Conservation (phyloP, 2,113 vertebrate species). For the Lophochroa leadbeateri region DNA sequence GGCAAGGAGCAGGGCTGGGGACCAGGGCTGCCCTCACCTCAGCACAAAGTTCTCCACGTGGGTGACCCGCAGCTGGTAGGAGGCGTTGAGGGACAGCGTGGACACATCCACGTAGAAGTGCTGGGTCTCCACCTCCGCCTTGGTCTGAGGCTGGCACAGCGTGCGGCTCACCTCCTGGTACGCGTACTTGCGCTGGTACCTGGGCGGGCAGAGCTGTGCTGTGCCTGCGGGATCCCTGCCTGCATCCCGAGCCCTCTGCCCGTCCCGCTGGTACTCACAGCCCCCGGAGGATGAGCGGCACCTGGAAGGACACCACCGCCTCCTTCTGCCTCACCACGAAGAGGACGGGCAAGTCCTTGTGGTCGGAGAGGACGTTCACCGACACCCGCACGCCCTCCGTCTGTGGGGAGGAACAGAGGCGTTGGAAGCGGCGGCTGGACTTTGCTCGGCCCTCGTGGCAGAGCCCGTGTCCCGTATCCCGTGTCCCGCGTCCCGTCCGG, state of each 20-base stretch:
- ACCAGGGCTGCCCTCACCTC: conserved; percentile 68
- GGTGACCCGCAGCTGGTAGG: conserved; percentile 88
- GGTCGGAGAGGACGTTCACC: conserved; percentile 84
- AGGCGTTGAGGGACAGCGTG: conserved; percentile 84
- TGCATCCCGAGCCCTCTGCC: neutral
- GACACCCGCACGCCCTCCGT: conserved; percentile 91
- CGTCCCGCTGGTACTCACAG: conserved; percentile 81
- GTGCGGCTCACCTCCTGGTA: conserved; percentile 93
- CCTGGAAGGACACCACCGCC: conserved; percentile 94
- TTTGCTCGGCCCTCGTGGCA: neutral
- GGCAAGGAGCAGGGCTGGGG: accelerated
- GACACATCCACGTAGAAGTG: conserved; percentile 95
- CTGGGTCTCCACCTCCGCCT: conserved; percentile 83
- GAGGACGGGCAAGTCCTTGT: conserved; percentile 82
- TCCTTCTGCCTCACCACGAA: conserved; percentile 96
- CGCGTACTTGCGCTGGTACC: conserved; percentile 93
- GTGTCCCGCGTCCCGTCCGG: too few relatives aligned
- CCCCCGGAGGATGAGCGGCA: conserved; percentile 93
- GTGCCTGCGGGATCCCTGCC: neutral
- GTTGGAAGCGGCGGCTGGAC: neutral
- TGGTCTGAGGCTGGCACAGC: conserved; percentile 90
- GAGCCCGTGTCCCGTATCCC: neutral
- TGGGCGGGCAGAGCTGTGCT: conserved; percentile 14
- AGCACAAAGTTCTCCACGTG: conserved; percentile 91
- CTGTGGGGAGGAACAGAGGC: conserved; percentile 60